Evolutionary conservation across 2,113 vertebrate genomes (phyloP).

Genomic region (Ceyx melanurus): DNA sequence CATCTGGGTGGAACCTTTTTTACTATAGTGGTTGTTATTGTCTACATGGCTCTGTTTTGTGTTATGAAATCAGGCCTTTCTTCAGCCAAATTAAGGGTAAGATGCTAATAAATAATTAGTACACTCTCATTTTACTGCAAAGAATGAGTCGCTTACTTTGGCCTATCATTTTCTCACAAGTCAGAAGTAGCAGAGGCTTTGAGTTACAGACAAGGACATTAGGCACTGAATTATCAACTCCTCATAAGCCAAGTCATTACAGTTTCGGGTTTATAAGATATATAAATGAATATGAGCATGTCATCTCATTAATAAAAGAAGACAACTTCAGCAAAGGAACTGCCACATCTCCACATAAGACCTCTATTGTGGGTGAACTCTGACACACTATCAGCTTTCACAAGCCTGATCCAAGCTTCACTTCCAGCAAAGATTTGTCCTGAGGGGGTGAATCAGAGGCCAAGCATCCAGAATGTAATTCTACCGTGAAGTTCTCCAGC

Average conservation of each 20-base stretch:
- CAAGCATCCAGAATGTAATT: conserved; percentile 39
- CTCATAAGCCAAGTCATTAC: conserved; percentile 26
- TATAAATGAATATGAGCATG: conserved; percentile 10
- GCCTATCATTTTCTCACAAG: conserved; percentile 51
- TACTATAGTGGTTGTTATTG: conserved; percentile 3
- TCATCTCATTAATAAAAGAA: conserved; percentile 67
- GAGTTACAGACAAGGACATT: conserved; percentile 11
- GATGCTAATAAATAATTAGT: conserved; percentile 42
- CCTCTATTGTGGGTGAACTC: conserved; percentile 49
- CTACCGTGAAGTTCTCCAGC: background rate
- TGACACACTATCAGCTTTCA: conserved; percentile 49
- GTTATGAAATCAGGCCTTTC: conserved; percentile 37
- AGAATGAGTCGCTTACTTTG: background rate
- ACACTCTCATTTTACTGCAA: conserved; percentile 43
- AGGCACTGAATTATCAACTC: conserved; percentile 13
- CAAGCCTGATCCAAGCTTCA: conserved; percentile 15
- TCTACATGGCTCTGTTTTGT: background rate
- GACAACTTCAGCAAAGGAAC: conserved; percentile 30
- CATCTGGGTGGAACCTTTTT: conserved; percentile 19
- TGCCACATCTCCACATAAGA: background rate
- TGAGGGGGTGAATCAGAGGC: conserved; percentile 45
- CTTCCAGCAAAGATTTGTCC: conserved; percentile 63
- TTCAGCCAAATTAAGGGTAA: conserved; percentile 27
- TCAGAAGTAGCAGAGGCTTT: conserved; percentile 39
- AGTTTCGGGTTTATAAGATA: conserved; percentile 14